Conservation (phyloP, 2,113 vertebrate genomes). For the Aplodontia rufa region DNA sequence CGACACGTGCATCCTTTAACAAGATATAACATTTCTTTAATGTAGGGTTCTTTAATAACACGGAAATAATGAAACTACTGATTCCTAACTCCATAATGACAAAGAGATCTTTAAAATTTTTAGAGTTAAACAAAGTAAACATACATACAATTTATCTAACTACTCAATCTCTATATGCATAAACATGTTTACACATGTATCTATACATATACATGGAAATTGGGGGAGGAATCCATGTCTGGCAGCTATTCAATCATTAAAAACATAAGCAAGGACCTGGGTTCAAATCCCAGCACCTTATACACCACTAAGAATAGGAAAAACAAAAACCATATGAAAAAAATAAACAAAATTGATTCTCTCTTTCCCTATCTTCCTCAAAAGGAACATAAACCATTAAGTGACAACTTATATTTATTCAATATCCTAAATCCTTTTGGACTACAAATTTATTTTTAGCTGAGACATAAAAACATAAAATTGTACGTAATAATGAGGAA, state of each 20-base stretch:
- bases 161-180: neutral
- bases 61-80: conserved; percentile 14
- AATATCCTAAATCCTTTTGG: neutral
- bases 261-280: too few relatives aligned
- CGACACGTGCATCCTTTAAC: neutral
- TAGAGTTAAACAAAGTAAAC: neutral
- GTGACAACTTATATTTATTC: neutral
- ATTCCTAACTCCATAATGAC: neutral
- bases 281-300: too few relatives aligned
- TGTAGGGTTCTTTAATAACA: neutral
- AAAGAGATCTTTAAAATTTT: neutral
- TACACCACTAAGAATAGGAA: too few relatives aligned
- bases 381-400: neutral
- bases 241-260: neutral
- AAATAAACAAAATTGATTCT: too few relatives aligned
- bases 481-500: neutral
- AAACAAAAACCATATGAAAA: too few relatives aligned
- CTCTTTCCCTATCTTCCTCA: too few relatives aligned
- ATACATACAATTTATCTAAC: neutral
- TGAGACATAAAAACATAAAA: neutral
- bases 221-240: neutral
- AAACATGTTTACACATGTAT: neutral
- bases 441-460: neutral
- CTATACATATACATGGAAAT: neutral
- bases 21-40: neutral